A percentile compares a stretch with the other conserved stretches of the same genome.
phyloP scores from a whole-genome alignment of 2,797 vertebrate genomes.

The Leptatherina wallacei region DNA sequence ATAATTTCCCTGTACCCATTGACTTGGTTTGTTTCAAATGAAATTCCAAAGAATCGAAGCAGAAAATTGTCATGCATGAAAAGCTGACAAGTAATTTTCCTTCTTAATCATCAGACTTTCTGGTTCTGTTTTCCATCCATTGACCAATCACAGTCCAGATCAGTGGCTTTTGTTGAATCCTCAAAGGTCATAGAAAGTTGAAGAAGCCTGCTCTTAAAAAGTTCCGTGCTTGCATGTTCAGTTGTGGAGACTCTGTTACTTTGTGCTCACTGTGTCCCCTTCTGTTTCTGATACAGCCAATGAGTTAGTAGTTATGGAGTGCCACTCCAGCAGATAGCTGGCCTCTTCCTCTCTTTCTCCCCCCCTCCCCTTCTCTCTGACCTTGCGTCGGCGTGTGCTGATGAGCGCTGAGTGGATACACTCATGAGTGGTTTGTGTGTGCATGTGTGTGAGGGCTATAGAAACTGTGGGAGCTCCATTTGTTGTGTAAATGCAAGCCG shows the following conservation, averaged over 20 bases:
- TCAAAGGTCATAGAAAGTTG: conserved; percentile 6
- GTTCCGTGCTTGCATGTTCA: conserved; percentile 3
- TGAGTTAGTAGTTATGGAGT: conserved; percentile 68
- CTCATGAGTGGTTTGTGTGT: conserved; percentile 56
- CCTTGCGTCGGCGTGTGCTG: conserved; percentile 79
- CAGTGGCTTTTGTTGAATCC: not conserved
- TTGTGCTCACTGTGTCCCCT: conserved; percentile 17
- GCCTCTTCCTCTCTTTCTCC: conserved; percentile 55
- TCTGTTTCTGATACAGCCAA: conserved; percentile 60
- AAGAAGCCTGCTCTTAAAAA: conserved; percentile 1
- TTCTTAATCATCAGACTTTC: not conserved
- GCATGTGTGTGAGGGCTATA: conserved; percentile 33
- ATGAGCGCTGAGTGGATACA: conserved; percentile 77
- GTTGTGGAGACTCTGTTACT: conserved; percentile 19
- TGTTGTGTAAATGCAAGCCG: conserved; percentile 81
- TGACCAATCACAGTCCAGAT: not conserved
- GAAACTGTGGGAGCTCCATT: conserved; percentile 76
- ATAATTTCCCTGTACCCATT: not conserved
- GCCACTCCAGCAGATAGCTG: conserved; percentile 74
- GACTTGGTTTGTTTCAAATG: not conserved
- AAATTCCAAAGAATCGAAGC: not conserved
- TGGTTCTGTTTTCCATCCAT: not conserved
- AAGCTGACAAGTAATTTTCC: not conserved
- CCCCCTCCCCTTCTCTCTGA: conserved; percentile 62
- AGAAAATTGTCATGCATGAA: conserved; percentile 5